phyloP scores from a whole-genome alignment of 2,113 vertebrate genomes.

The Pithys albifrons region DNA sequence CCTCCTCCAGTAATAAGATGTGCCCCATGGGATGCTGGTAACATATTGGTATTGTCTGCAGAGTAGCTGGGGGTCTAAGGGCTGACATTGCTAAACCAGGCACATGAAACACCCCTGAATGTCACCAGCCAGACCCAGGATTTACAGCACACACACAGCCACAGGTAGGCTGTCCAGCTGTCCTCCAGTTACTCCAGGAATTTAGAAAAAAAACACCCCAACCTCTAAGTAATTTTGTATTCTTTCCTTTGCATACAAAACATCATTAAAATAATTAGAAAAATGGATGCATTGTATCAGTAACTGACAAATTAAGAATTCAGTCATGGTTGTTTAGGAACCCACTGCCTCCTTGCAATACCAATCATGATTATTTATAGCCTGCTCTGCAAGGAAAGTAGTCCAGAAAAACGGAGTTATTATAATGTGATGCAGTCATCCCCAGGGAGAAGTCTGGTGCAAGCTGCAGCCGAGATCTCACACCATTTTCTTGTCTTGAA shows the following conservation, averaged over 20 bases:
- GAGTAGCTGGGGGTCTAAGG: neutral
- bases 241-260: neutral
- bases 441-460: neutral
- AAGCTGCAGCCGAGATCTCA: neutral
- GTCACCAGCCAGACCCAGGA: neutral
- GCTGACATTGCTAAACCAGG: neutral
- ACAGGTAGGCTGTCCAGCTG: neutral
- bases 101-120: neutral
- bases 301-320: constrained; percentile 39
- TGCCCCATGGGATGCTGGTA: constrained; percentile 11
- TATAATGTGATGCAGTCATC: neutral
- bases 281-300: constrained; percentile 14
- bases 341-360: neutral
- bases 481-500: neutral
- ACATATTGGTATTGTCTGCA: neutral
- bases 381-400: constrained; percentile 19
- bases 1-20: neutral
- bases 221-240: neutral
- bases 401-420: constrained; percentile 11
- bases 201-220: neutral
- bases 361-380: constrained; percentile 48
- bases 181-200: neutral
- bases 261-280: constrained; percentile 19
- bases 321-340: neutral
- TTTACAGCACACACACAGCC: neutral